A percentile compares a stretch with the other conserved stretches of the same genome.
Evolutionary conservation across 2,797 vertebrate species (phyloP).

Genomic region (Ptychadena robeensis): DNA sequence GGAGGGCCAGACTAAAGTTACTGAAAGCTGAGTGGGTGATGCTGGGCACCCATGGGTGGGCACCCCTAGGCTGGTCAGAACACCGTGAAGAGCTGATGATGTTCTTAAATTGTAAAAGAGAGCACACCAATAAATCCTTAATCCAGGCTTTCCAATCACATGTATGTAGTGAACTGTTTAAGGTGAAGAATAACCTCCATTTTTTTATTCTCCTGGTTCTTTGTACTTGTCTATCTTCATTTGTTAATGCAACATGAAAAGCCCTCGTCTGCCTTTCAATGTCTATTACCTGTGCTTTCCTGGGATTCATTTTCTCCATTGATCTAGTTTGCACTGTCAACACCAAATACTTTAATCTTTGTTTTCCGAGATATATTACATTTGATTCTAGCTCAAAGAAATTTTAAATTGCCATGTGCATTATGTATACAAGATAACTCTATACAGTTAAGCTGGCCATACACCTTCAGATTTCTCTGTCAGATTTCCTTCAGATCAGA

Average conservation of each 20-base stretch:
- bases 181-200: not conserved
- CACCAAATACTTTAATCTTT: constrained; percentile 3
- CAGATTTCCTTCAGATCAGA: too few species aligned
- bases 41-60: too few species aligned
- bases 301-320: not conserved
- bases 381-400: not conserved
- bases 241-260: constrained; percentile 25
- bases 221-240: not conserved
- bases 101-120: not conserved
- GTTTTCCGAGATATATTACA: not conserved
- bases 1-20: too few species aligned
- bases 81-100: not conserved
- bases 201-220: not conserved
- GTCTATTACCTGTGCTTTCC: not conserved
- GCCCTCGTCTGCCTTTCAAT: not conserved
- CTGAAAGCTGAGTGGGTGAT: too few species aligned
- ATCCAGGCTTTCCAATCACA: not conserved
- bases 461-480: too few species aligned
- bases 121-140: not conserved
- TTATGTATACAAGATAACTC: not conserved
- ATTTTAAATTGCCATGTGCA: not conserved
- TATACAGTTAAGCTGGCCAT: too few species aligned
- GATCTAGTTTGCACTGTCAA: not conserved
- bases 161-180: not conserved
- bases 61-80: too few species aligned